Evolutionary conservation across 2,888 invertebrate genomes (phyloP).

Genomic region (Pinctada fucata): DNA sequence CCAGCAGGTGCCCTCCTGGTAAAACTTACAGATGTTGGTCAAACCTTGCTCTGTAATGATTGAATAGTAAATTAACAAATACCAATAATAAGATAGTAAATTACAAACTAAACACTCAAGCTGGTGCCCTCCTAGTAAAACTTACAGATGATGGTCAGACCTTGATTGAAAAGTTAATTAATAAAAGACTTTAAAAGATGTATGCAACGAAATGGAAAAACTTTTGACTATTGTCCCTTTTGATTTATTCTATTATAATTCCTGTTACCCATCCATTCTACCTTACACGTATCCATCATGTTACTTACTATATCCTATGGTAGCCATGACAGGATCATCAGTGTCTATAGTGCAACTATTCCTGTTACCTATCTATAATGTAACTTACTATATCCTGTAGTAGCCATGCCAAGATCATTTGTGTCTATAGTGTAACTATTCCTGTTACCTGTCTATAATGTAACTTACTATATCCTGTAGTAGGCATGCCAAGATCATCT

Average conservation of each 20-base stretch:
- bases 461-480: too few relatives aligned
- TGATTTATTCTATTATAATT: too few relatives aligned
- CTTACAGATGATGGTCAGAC: conserved; percentile 68
- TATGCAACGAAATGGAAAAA: too few relatives aligned
- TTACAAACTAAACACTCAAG: conserved; percentile 57
- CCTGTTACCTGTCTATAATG: conserved; percentile 59
- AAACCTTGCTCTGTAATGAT: conserved; percentile 55
- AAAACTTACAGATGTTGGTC: conserved; percentile 68
- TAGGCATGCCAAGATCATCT: too few relatives aligned
- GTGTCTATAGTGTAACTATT: conserved; percentile 74
- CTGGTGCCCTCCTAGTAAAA: conserved; percentile 66
- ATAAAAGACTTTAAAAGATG: too few relatives aligned
- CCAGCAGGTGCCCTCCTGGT: conserved; percentile 62
- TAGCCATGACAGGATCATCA: conserved; percentile 74
- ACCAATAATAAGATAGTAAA: too few relatives aligned
- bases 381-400: conserved; percentile 72
- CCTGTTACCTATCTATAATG: conserved; percentile 34
- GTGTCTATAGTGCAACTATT: conserved; percentile 74
- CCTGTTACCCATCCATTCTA: too few relatives aligned
- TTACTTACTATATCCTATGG: conserved; percentile 73
- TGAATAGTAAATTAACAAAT: too few relatives aligned
- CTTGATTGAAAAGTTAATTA: conserved; percentile 35
- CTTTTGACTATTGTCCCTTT: too few relatives aligned
- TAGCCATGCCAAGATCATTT: conserved; percentile 74
- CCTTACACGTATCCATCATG: too few relatives aligned